Conservation (phyloP, 2,113 vertebrate species). For the Zeus faber region DNA sequence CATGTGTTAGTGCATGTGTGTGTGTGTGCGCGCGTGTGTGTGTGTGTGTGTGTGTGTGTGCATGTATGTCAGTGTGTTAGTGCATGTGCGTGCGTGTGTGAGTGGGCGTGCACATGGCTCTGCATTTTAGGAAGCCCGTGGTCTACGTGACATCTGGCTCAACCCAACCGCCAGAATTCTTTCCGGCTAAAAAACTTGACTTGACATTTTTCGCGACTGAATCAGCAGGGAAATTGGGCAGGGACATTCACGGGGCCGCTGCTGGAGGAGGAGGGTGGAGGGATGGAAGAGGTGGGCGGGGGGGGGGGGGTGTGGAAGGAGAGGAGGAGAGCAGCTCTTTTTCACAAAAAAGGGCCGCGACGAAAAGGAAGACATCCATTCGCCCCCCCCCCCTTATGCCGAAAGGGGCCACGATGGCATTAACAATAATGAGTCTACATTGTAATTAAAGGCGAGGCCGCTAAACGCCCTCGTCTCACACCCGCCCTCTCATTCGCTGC, state of each 20-base stretch:
- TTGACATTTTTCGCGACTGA: constrained; percentile 63
- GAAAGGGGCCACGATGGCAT: constrained; percentile 47
- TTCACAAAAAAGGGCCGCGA: constrained; percentile 55
- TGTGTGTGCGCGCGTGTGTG: no score
- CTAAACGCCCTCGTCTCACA: constrained; percentile 43
- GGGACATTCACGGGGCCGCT: constrained; percentile 14
- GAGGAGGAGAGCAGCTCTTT: constrained; percentile 15
- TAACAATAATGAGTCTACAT: constrained; percentile 73
- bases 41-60: no score
- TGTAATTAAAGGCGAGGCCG: constrained; percentile 69
- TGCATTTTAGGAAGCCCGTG: no score
- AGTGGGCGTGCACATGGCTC: no score
- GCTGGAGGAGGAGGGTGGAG: constrained; percentile 9
- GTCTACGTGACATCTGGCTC: constrained; percentile 33
- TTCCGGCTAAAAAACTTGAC: constrained; percentile 41
- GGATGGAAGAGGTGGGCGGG: no score
- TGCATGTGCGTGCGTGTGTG: no score
- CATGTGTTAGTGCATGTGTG: no score
- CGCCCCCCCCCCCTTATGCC: constrained; percentile 50
- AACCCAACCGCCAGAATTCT: constrained; percentile 45
- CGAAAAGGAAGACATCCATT: constrained; percentile 58
- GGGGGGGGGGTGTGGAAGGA: no score
- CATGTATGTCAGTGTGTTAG: no score
- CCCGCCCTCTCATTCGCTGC: constrained; percentile 1
- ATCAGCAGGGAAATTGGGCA: constrained; percentile 52